These are phyloP conservation scores for Mormyrops boulengeri DNA, from an alignment of 2,797 vertebrate genomes.

Conservation along the genomic window DNA sequence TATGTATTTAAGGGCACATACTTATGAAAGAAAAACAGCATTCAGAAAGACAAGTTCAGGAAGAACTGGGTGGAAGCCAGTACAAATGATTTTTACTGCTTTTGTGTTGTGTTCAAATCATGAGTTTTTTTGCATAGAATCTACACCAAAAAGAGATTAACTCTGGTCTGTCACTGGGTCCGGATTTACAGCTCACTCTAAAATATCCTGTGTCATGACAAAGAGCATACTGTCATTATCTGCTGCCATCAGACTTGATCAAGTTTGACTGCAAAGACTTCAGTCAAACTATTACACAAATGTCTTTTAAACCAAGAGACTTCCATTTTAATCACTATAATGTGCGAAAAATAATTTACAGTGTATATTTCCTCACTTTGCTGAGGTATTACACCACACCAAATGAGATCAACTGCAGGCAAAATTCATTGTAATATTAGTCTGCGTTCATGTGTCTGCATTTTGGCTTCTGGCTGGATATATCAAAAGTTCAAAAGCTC, in stretches of 20 bases:
- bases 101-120: neutral
- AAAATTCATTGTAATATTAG: neutral
- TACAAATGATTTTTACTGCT: neutral
- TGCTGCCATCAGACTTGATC: neutral
- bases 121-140: neutral
- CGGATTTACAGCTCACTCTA: neutral
- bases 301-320: neutral
- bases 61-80: conserved; percentile 6
- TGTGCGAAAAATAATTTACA: neutral
- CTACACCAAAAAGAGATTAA: neutral
- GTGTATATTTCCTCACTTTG: neutral
- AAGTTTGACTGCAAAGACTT: neutral
- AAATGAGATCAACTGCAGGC: neutral
- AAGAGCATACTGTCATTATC: neutral
- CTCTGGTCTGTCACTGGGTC: neutral
- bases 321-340: neutral
- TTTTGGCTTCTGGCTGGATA: neutral
- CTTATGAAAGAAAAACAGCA: neutral
- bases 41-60: neutral
- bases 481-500: conserved; percentile 1
- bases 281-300: neutral
- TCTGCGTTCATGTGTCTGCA: neutral
- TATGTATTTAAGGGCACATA: neutral
- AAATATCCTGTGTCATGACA: neutral
- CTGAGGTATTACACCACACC: neutral